Percentiles rank a stretch among this genome's conserved stretches.
These are phyloP conservation scores for Euplagia quadripunctaria DNA, from an alignment of 2,888 invertebrate species.

Conservation along the genomic window DNA sequence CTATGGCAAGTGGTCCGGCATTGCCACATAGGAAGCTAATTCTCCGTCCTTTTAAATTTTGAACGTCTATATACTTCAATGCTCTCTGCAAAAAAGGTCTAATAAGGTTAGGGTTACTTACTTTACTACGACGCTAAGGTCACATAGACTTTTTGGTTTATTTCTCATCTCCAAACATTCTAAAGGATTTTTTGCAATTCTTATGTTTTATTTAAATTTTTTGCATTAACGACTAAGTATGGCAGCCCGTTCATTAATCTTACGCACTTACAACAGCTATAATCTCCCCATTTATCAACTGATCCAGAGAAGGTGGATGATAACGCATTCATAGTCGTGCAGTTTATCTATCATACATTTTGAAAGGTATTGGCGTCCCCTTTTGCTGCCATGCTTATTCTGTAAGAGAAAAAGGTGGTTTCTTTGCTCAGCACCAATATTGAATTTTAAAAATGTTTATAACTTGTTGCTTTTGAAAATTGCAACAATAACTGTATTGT, in stretches of 20 bases:
- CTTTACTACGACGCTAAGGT: background rate
- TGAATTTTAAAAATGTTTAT: too few relatives aligned
- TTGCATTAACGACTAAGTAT: background rate
- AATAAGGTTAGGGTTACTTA: background rate
- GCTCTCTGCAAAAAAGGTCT: constrained; percentile 59
- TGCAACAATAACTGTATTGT: too few relatives aligned
- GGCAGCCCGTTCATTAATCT: background rate
- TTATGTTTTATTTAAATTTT: background rate
- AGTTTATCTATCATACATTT: too few relatives aligned
- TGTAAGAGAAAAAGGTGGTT: too few relatives aligned
- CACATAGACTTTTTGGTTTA: background rate
- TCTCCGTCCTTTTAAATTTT: constrained; percentile 71
- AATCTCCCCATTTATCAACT: too few relatives aligned
- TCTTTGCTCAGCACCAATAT: too few relatives aligned
- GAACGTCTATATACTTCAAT: constrained; percentile 67
- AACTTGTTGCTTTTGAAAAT: too few relatives aligned
- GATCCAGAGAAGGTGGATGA: background rate
- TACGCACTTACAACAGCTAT: background rate
- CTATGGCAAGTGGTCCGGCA: constrained; percentile 92
- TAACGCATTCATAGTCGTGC: background rate
- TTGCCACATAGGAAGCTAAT: constrained; percentile 93
- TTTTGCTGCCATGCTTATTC: background rate
- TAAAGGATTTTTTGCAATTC: background rate
- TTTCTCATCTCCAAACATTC: background rate
- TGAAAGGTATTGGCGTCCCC: background rate